Evolutionary conservation across 2,888 invertebrate species (phyloP).

Genomic region (Tromatobia lineatoria): DNA sequence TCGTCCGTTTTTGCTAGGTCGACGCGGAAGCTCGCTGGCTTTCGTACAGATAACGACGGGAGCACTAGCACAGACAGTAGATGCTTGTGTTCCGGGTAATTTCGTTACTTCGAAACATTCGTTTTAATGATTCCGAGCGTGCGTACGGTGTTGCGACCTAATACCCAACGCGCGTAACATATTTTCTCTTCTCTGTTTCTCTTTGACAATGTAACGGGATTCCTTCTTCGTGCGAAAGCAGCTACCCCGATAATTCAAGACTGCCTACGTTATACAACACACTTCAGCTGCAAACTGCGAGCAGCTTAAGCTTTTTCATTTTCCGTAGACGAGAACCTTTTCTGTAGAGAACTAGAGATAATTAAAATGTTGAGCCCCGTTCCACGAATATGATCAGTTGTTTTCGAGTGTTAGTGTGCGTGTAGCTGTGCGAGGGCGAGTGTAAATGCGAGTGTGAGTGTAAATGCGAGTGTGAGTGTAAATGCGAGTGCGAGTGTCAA

Average conservation of each 20-base stretch:
- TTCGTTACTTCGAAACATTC: constrained; percentile 76
- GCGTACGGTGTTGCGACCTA: constrained; percentile 66
- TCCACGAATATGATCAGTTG: neutral
- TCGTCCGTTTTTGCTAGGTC: constrained; percentile 66
- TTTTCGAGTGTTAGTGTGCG: neutral
- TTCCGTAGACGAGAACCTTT: neutral
- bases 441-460: too few relatives aligned
- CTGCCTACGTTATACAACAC: constrained; percentile 25
- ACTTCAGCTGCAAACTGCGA: neutral
- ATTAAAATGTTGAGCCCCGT: neutral
- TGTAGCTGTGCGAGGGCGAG: neutral
- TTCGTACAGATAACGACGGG: constrained; percentile 18
- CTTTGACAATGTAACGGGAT: constrained; percentile 32
- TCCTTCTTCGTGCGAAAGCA: constrained; percentile 9
- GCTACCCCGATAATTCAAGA: constrained; percentile 54
- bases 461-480: too few relatives aligned
- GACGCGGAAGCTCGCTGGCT: constrained; percentile 55
- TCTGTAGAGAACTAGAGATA: neutral
- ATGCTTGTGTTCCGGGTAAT: constrained; percentile 68
- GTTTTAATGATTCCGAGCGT: constrained; percentile 71
- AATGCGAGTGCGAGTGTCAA: too few relatives aligned
- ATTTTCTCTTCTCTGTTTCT: constrained; percentile 18
- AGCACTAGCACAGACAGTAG: constrained; percentile 26
- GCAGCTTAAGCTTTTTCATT: neutral
- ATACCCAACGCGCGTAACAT: constrained; percentile 33